phyloP scores from a whole-genome alignment of 2,888 invertebrate genomes.

The Colletes collaris region DNA sequence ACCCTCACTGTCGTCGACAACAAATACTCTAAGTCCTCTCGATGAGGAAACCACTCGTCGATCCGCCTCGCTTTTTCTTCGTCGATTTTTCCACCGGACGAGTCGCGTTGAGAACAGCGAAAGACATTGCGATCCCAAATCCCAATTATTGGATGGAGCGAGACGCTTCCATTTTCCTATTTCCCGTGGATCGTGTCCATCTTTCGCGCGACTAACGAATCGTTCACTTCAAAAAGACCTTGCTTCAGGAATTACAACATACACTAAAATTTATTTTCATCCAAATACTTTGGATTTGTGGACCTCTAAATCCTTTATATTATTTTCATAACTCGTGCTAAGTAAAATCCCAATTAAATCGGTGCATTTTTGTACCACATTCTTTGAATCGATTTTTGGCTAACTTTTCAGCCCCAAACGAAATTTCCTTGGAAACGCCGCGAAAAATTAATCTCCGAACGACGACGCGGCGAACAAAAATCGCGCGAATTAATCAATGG shows the following conservation, averaged over 20 bases:
- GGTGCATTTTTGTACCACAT: background rate
- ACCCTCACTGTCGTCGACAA: conserved; percentile 38
- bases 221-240: too few species aligned
- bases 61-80: conserved; percentile 19
- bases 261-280: too few species aligned
- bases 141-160: conserved; percentile 41
- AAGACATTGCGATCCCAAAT: conserved; percentile 35
- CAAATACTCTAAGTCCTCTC: conserved; percentile 60
- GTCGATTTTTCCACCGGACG: conserved; percentile 3
- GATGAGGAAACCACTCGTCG: conserved; percentile 44
- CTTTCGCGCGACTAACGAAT: too few species aligned
- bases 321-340: too few species aligned
- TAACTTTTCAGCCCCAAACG: too few species aligned
- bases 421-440: conserved; percentile 1
- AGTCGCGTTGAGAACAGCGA: conserved; percentile 45
- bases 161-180: background rate
- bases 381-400: background rate
- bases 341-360: background rate
- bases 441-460: background rate
- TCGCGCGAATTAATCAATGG: conserved; percentile 1
- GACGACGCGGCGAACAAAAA: background rate
- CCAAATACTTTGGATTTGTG: too few species aligned
- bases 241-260: too few species aligned
- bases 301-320: too few species aligned
- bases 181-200: too few species aligned